Evolutionary conservation across 2,113 vertebrate species (phyloP).

Genomic region (Rhombomys opimus): DNA sequence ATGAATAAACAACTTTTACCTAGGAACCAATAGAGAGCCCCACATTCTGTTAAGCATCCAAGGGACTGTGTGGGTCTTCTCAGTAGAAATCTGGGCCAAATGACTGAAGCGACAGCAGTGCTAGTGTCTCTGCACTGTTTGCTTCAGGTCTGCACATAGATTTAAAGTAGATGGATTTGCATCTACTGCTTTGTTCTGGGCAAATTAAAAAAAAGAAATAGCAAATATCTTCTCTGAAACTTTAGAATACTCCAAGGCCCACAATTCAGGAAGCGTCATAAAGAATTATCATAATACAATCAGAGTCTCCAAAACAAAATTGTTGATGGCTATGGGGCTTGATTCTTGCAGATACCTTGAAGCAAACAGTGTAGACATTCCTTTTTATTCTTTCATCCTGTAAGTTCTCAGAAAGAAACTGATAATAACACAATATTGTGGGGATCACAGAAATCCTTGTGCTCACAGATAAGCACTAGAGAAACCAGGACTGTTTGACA

Average conservation of each 20-base stretch:
- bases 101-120: conserved; percentile 51
- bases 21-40: neutral
- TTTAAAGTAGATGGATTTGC: conserved; percentile 15
- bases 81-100: neutral
- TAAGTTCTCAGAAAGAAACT: neutral
- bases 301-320: conserved; percentile 59
- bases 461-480: neutral
- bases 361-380: neutral
- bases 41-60: neutral
- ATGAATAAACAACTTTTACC: neutral
- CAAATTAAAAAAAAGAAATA: neutral
- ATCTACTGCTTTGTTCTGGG: conserved; percentile 12
- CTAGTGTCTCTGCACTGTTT: neutral
- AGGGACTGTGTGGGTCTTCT: conserved; percentile 23
- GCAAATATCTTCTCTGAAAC: conserved; percentile 27
- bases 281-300: conserved; percentile 5
- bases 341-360: conserved; percentile 41
- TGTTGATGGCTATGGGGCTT: neutral
- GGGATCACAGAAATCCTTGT: neutral
- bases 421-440: neutral
- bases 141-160: neutral
- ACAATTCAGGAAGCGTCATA: conserved; percentile 10
- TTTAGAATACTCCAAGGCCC: neutral
- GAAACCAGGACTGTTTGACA: neutral
- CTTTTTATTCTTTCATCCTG: neutral